Conservation (phyloP, 2,888 invertebrate genomes). For the Drosophila greeni region DNA sequence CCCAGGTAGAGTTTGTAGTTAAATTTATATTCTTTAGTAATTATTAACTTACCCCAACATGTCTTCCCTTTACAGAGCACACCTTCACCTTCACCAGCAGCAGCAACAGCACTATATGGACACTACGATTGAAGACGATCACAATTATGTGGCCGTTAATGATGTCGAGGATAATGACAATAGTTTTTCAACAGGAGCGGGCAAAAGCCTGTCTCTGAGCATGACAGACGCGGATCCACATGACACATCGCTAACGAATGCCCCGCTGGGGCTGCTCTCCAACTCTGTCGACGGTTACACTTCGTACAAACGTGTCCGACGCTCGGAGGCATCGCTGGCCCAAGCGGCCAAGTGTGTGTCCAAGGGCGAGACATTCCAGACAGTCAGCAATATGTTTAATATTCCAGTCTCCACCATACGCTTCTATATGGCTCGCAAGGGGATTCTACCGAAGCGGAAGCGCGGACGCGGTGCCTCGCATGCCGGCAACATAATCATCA, state of each 20-base stretch:
- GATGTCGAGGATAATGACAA: constrained; percentile 75
- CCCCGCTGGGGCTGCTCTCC: constrained; percentile 58
- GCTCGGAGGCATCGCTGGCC: constrained; percentile 87
- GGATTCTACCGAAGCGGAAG: constrained; percentile 88
- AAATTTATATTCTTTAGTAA: too few relatives aligned
- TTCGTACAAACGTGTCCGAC: constrained; percentile 81
- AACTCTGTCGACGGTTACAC: constrained; percentile 64
- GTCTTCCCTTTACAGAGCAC: constrained; percentile 4
- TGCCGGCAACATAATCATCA: constrained; percentile 60
- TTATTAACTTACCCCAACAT: too few relatives aligned
- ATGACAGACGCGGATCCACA: constrained; percentile 62
- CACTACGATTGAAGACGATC: constrained; percentile 73
- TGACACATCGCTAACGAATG: constrained; percentile 64
- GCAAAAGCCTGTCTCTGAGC: constrained; percentile 43
- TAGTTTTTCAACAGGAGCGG: constrained; percentile 54
- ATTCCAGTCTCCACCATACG: constrained; percentile 92
- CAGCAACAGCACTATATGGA: constrained; percentile 58
- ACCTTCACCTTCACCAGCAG: constrained; percentile 41
- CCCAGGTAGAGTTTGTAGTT: constrained; percentile 6
- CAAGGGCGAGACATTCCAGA: constrained; percentile 92
- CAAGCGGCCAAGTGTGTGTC: constrained; percentile 91
- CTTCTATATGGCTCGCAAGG: constrained; percentile 92
- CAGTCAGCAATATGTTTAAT: constrained; percentile 91
- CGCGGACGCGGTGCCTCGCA: constrained; percentile 84
- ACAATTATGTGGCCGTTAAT: constrained; percentile 75